phyloP scores from a whole-genome alignment of 2,888 invertebrate genomes.

The Cephus runcator region DNA sequence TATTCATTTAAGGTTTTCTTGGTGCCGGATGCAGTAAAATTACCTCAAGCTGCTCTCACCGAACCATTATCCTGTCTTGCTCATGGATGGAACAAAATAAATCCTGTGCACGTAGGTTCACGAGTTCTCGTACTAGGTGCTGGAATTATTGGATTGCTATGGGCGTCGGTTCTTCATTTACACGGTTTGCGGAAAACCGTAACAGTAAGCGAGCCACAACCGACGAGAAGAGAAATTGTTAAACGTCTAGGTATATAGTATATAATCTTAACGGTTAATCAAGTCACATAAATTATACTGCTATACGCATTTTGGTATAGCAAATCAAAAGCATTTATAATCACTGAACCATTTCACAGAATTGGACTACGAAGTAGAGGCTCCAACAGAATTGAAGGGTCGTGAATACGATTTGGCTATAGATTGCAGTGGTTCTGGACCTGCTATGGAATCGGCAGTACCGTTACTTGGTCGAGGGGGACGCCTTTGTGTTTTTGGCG shows the following conservation, averaged over 20 bases:
- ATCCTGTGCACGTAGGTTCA: constrained; percentile 71
- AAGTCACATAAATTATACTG: no score
- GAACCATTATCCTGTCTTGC: constrained; percentile 79
- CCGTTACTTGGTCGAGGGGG: constrained; percentile 71
- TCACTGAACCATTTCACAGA: constrained; percentile 63
- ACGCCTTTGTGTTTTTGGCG: constrained; percentile 77
- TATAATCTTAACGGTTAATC: constrained; percentile 33
- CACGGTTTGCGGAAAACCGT: constrained; percentile 75
- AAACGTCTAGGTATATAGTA: constrained; percentile 58
- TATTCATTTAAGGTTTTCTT: constrained; percentile 40
- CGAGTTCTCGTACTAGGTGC: constrained; percentile 76
- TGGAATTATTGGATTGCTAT: constrained; percentile 78
- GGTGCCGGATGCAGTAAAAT: constrained; percentile 50
- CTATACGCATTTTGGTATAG: no score
- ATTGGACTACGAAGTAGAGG: constrained; percentile 70
- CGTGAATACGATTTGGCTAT: constrained; percentile 74
- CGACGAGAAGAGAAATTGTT: constrained; percentile 51
- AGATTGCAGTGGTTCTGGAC: constrained; percentile 80
- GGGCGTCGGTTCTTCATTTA: constrained; percentile 74
- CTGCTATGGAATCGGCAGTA: constrained; percentile 75
- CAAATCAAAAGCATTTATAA: no score
- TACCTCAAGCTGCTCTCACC: constrained; percentile 70
- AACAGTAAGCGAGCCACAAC: constrained; percentile 76
- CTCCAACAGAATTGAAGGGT: constrained; percentile 69
- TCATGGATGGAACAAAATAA: constrained; percentile 75